Base-by-base conservation (phyloP, 2,888 invertebrate genomes). In the Dryobota labecula region DNA sequence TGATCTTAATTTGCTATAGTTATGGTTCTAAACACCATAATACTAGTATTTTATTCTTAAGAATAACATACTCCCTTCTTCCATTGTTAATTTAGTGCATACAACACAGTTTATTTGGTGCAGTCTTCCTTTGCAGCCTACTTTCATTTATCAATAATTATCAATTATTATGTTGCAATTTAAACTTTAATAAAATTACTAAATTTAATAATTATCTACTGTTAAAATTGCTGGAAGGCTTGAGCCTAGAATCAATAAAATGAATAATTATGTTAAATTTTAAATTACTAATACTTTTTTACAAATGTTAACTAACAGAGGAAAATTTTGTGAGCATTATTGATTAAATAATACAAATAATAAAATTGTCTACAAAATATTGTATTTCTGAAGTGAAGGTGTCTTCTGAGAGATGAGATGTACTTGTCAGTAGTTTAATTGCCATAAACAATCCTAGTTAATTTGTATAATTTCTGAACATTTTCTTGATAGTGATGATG, bases 1-100 rank as follows among this genome's bases (percentile, higher is more conserved):
- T 73, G n/a, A 49, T 73, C 57, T 58, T 45, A 51, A 51, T 64
- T 57, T 43, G 15, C 9, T 13, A 8, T 13, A 24, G 24, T 0
- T 51, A 43, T 15, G n/a, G 38, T 45, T 36, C 24, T n/a, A 11
- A 15, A n/a, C 9, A 45, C 33, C 27, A 9, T 24, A 45, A 1
- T 6, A 18, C 15, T 45, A 11, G 4, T 20, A n/a, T 18, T 30
- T 15, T 36, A 30, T 20, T 24, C 7, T 24, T 3, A 27, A 27
- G 7, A 20, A 20, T 11, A 36, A 36, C 7, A 11, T 47, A 20
- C 15, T 27, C 15, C 20, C 2, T 38, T 45, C 15, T n/a, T 24
- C 0, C 13, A 33, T 33, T 62, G 8, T 24, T 38, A 33, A 45
- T 53, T 38, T 15, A 30, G 4, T 18, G 7, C 7, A 13, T 11